phyloP scores from a whole-genome alignment of 2,888 invertebrate genomes.

The Cryptosula pallasiana region DNA sequence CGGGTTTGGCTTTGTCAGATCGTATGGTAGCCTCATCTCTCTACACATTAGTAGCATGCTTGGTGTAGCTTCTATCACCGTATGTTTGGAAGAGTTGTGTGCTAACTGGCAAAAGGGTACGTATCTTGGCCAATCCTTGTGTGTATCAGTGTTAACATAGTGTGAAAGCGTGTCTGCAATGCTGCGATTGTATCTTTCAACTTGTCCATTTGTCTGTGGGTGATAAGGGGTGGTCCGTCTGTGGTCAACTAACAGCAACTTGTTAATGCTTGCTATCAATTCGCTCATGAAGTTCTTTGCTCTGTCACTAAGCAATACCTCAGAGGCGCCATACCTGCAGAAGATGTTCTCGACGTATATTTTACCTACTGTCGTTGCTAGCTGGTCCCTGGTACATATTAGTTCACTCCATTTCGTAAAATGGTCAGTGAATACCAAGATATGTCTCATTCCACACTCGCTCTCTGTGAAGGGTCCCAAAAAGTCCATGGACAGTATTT shows the following conservation, averaged over 20 bases:
- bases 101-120: not conserved
- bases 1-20: not conserved
- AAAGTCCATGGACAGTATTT: not conserved
- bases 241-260: not conserved
- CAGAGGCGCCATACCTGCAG: not conserved
- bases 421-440: no score
- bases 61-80: not conserved
- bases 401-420: slow-evolving; percentile 9
- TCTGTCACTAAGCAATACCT: not conserved
- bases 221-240: not conserved
- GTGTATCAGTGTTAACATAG: not conserved
- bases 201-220: not conserved
- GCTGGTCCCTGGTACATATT: not conserved
- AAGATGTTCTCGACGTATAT: not conserved
- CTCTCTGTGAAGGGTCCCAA: not conserved
- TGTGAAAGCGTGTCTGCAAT: slow-evolving; percentile 3
- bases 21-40: no score
- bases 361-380: not conserved
- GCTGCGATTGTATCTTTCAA: not conserved
- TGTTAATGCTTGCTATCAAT: not conserved
- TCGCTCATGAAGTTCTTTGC: slow-evolving; percentile 13
- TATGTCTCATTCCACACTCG: no score
- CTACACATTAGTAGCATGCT: not conserved
- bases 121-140: not conserved
- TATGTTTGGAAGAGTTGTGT: not conserved